These are phyloP conservation scores for Pseudomyrmex cubaensis DNA, from an alignment of 1,140 invertebrate species.

Conservation along the genomic window DNA sequence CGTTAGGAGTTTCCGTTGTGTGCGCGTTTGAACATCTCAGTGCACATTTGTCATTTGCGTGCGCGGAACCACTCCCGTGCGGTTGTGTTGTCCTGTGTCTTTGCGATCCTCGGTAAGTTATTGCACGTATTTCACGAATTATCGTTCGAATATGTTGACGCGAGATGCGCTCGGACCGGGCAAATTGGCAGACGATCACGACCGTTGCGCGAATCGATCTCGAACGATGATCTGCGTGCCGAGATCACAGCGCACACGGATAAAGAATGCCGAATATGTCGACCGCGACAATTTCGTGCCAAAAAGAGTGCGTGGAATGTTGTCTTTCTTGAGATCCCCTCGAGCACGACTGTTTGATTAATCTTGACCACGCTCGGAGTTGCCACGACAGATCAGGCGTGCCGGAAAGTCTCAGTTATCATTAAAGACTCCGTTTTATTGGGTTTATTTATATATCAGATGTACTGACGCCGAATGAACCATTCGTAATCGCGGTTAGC, in stretches of 20 bases:
- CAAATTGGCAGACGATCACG: not conserved
- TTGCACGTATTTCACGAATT: not conserved
- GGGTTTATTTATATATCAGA: not conserved
- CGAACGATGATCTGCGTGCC: not conserved
- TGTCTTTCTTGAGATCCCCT: slow-evolving; percentile 35
- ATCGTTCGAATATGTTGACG: too few species aligned
- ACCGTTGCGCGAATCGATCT: not conserved
- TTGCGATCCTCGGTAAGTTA: slow-evolving; percentile 60
- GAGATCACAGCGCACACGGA: slow-evolving; percentile 22
- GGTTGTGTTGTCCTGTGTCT: slow-evolving; percentile 60
- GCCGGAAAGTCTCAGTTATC: not conserved
- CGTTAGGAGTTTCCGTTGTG: slow-evolving; percentile 76
- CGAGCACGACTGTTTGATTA: not conserved
- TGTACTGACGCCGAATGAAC: not conserved
- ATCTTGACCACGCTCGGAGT: not conserved
- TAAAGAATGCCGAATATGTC: slow-evolving; percentile 69
- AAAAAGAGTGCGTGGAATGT: slow-evolving; percentile 70
- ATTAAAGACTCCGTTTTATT: not conserved
- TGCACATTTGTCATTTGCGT: slow-evolving; percentile 75
- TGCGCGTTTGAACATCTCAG: slow-evolving; percentile 72
- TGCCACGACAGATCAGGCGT: not conserved
- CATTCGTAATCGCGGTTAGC: not conserved
- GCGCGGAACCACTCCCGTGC: slow-evolving; percentile 75
- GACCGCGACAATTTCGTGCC: slow-evolving; percentile 61
- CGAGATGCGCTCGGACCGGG: not conserved